Evolutionary conservation across 2,888 invertebrate genomes (phyloP).

Genomic region (Chymomyza fuscimana): DNA sequence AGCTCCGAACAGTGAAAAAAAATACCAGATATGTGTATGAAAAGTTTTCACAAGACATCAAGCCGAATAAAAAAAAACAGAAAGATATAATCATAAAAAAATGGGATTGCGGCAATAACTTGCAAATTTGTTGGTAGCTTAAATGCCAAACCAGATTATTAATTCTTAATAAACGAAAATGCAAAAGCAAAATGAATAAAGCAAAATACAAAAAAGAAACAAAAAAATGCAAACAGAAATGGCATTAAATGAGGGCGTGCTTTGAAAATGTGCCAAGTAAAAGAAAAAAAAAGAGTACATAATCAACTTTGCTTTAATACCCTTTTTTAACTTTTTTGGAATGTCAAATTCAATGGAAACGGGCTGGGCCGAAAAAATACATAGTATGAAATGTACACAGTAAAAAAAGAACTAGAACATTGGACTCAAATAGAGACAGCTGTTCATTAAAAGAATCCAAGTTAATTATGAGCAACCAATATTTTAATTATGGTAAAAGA

Average conservation of each 20-base stretch:
- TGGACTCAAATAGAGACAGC: too few relatives aligned
- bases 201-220: slow-evolving; percentile 20
- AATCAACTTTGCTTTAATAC: slow-evolving; percentile 56
- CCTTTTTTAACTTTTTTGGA: slow-evolving; percentile 43
- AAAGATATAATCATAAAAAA: slow-evolving; percentile 37
- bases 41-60: slow-evolving; percentile 16
- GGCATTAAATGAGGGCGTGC: slow-evolving; percentile 25
- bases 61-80: slow-evolving; percentile 26
- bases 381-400: not conserved
- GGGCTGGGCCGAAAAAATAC: not conserved
- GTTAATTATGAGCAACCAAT: too few relatives aligned
- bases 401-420: too few relatives aligned
- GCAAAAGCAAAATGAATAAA: slow-evolving; percentile 25
- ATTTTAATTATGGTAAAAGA: too few relatives aligned
- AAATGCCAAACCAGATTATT: slow-evolving; percentile 51
- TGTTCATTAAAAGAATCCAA: too few relatives aligned
- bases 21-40: not conserved
- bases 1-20: slow-evolving; percentile 1
- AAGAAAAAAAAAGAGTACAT: slow-evolving; percentile 26
- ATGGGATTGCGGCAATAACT: slow-evolving; percentile 56
- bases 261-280: slow-evolving; percentile 61
- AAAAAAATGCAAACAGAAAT: slow-evolving; percentile 32
- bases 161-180: slow-evolving; percentile 53
- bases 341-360: slow-evolving; percentile 57
- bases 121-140: slow-evolving; percentile 67